Evolutionary conservation across 2,888 invertebrate genomes (phyloP), one percentile per base, ranked within the genome.

Genomic region (Tortrix viridana): DNA sequence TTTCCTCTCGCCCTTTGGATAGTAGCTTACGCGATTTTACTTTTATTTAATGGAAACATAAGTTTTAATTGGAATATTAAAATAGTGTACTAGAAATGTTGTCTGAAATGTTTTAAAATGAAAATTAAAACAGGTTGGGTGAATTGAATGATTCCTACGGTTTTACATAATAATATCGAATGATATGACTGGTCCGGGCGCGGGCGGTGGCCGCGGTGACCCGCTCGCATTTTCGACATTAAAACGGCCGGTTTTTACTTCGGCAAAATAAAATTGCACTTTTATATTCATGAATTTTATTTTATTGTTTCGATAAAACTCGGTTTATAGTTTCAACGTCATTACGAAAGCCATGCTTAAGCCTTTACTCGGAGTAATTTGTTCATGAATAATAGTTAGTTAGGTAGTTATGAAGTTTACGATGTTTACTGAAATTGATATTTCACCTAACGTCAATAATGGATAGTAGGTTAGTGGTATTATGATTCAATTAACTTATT

Each of bases 231-330:
- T 77, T 75, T 73, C 71, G 71, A 72, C 75, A 76, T 80, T 83
- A 81, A 83, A 81, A 79, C 72, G 67, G 72, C 71, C 72, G 76
- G 76, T 79, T 82, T 81, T 79, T 74, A 79, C 72, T 76, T 74
- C 75, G 71, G 70, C 71, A 74, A 69, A 76, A 80, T 76, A 74
- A 79, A 83, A 79, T 48, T 79, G 76, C 79, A 79, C 72, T 82
- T 83, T 84, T 78, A 78, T 81, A 79, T 80, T 75, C 73, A 75
- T 70, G 72, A 73, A 78, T 77, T 73, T 54, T 70, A 71, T 71
- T 84, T 84, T 84, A 81, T 79, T 75, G 76, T 80, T 77, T 74
- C 75, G 72, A 75, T 73, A 72, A 81, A 77, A 74, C 73, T 71
- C 72, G 69, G 69, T 81, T 86, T 84, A 58, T 53, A 53, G 53